Evolutionary conservation across 1,140 invertebrate species (phyloP).

Genomic region (Marisa cornuarietis): DNA sequence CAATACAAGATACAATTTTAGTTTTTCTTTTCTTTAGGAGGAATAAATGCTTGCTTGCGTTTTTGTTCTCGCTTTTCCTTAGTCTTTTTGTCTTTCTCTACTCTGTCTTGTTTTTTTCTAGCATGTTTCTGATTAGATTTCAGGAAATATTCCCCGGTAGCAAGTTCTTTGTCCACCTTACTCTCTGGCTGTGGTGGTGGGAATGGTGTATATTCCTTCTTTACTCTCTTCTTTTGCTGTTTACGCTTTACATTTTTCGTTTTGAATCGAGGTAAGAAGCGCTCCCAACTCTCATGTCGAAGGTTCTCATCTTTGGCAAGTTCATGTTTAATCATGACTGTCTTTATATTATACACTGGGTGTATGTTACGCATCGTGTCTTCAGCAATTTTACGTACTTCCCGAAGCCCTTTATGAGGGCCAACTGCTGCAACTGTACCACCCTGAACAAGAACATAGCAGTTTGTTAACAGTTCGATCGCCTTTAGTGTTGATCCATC

Average conservation of each 20-base stretch:
- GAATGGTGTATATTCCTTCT: conserved; percentile 97
- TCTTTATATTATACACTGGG: conserved; percentile 58
- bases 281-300: conserved; percentile 95
- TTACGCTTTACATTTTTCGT: conserved; percentile 90
- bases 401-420: conserved; percentile 91
- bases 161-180: conserved; percentile 93
- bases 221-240: conserved; percentile 75
- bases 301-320: conserved; percentile 88
- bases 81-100: conserved; percentile 5
- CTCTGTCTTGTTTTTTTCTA: background rate
- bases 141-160: conserved; percentile 96
- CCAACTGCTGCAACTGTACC: conserved; percentile 97
- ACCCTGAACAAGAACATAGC: conserved; percentile 97
- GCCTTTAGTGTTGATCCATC: conserved; percentile 97
- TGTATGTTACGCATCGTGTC: conserved; percentile 97
- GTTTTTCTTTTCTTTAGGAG: conserved; percentile 15
- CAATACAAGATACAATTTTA: background rate
- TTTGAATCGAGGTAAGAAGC: conserved; percentile 96
- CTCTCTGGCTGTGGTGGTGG: conserved; percentile 92
- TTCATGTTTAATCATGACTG: conserved; percentile 97
- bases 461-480: conserved; percentile 96
- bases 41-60: conserved; percentile 2
- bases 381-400: conserved; percentile 86
- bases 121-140: conserved; percentile 76
- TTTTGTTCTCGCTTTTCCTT: background rate